Evolutionary conservation across 1,140 invertebrate species (phyloP).

Genomic region (Oryzaephilus surinamensis): DNA sequence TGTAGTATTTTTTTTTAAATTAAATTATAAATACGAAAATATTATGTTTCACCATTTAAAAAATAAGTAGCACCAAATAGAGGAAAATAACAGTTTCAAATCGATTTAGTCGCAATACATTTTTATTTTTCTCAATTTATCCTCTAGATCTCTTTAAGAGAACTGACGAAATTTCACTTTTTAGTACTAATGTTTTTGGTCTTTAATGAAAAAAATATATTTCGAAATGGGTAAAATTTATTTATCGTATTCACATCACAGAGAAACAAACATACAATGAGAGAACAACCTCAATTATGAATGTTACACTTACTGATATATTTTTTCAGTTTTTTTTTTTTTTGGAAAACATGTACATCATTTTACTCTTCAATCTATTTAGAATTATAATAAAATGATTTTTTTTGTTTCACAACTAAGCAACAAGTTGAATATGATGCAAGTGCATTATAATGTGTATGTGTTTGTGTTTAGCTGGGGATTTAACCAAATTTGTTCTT

Average conservation of each 20-base stretch:
- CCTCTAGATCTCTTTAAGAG: too few relatives aligned
- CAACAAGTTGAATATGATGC: constrained; percentile 22
- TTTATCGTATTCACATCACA: constrained; percentile 35
- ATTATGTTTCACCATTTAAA: too few relatives aligned
- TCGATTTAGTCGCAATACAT: too few relatives aligned
- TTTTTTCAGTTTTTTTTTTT: too few relatives aligned
- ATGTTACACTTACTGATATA: constrained; percentile 28
- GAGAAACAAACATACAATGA: constrained; percentile 35
- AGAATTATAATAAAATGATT: constrained; percentile 12
- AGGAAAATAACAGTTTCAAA: too few relatives aligned
- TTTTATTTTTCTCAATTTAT: too few relatives aligned
- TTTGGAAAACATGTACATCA: constrained; percentile 28
- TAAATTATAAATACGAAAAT: too few relatives aligned
- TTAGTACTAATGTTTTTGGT: too few relatives aligned
- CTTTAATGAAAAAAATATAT: too few relatives aligned
- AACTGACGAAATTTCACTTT: too few relatives aligned
- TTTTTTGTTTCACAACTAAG: constrained; percentile 19
- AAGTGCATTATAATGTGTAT: constrained; percentile 9
- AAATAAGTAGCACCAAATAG: too few relatives aligned
- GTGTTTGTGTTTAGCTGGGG: constrained; percentile 2
- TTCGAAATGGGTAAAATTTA: constrained; percentile 35
- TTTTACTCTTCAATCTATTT: constrained; percentile 15
- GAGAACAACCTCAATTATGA: constrained; percentile 32
- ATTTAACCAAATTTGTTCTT: neutral
- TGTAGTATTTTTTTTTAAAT: too few relatives aligned